Evolutionary conservation across 2,888 invertebrate species (phyloP), one percentile per base, ranked within the genome.

Genomic region (Colletes collaris): DNA sequence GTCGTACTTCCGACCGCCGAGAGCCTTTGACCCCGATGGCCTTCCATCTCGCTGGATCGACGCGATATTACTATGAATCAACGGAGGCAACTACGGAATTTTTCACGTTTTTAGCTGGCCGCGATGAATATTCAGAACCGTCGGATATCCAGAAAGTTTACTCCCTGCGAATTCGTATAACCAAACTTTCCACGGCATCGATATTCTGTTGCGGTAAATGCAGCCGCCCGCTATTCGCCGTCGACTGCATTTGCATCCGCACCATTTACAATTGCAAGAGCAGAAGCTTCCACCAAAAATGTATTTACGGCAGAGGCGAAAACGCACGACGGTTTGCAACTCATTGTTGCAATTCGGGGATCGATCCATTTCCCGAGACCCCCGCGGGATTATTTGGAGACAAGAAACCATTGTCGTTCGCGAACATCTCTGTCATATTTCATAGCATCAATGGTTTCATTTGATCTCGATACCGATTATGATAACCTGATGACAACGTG

Each of bases 191-290:
- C 67, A 8, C 55, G 60, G 55, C 79, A 79, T 79, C 79, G 73
- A 80, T 75, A 81, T 80, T 79, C 80, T 80, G 80, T 81, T 80
- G 80, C 66, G 75, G 70, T 67, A 59, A 79, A 81, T 50, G 75
- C 69, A 79, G 64, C 62, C 27, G 50, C 52, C 35, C 40, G 46
- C 56, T 19, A 27, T 56, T 74, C 62, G 35, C 27, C 53, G 27
- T 44, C 69, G 66, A 40, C 44, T 59, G 59, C 62, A 70, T 79
- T 81, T 81, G 63, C 80, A 74, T 74, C 49, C 65, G 35, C 60
- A 60, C 44, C 56, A 58, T 79, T 81, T 74, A 74, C 79, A 73
- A 65, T 72, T 16, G 52, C 66, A 52, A 10, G 50, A 62, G 19
- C 65, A 52, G 58, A 62, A 55, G 50, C 70, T 60, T 11, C 8